Evolutionary conservation across 2,113 vertebrate species (phyloP).

Genomic region (Daphoenositta chrysoptera): DNA sequence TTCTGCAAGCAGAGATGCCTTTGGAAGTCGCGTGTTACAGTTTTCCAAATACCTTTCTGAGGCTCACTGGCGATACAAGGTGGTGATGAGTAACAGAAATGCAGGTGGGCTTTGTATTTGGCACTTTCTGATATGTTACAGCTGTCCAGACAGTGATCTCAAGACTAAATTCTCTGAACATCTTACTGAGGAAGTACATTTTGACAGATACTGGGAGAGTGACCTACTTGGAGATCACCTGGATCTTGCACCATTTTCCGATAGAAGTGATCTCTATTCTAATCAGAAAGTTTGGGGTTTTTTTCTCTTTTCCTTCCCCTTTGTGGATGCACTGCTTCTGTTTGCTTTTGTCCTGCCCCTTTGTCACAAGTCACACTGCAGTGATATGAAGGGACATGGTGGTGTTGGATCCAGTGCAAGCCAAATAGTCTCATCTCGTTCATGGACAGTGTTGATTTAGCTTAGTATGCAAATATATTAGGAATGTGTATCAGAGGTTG

Average conservation of each 20-base stretch:
- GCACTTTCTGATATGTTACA: background rate
- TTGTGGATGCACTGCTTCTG: background rate
- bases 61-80: constrained; percentile 92
- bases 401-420: background rate
- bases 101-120: constrained; percentile 71
- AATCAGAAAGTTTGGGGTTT: background rate
- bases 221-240: background rate
- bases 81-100: constrained; percentile 85
- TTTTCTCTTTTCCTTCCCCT: background rate
- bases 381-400: background rate
- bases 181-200: background rate
- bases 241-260: background rate
- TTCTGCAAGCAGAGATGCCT: constrained; percentile 76
- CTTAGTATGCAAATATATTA: background rate
- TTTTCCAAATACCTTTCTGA: constrained; percentile 91
- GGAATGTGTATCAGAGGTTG: background rate
- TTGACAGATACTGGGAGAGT: background rate
- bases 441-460: background rate
- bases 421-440: background rate
- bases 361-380: background rate
- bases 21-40: constrained; percentile 76
- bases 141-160: background rate
- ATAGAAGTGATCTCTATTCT: background rate
- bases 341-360: background rate
- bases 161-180: background rate